Evolutionary conservation across 1,140 invertebrate genomes (phyloP), one percentile per base, ranked within the genome.

Genomic region (Drosophila tsacasi): DNA sequence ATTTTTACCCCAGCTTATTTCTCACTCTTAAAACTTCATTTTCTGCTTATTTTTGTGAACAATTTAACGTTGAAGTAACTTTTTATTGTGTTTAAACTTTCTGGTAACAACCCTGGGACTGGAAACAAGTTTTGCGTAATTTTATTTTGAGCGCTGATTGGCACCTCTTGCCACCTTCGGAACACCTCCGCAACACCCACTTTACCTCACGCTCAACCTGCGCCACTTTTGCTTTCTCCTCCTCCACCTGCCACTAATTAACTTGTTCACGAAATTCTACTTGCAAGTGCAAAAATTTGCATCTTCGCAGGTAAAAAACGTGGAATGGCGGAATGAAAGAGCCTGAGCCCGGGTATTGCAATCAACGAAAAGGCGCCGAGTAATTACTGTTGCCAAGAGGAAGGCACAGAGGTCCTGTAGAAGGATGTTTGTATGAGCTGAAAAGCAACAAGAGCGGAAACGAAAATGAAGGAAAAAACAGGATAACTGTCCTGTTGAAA

Each of bases 321-420:
- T 47, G 8, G 13, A 39, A 30, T 57, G 23, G 39, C 21, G 42
- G 15, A 30, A 35, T 19, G n/a, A 37, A 39, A 42, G 13, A 19
- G 27, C 27, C 32, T 9, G 15, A 40, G 35, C 17, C 32, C 52
- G 19, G 32, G 44, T 42, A 35, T 42, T 55, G 63, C 77, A 83
- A 84, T 83, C 76, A 83, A 72, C 61, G 55, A 50, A 82, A 66
- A 83, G 75, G 67, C 75, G 66, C 60, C 74, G 69, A 79, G 66
- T 87, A 86, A 83, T 86, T 86, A 79, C 59, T 35, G 55, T 50
- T 80, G 63, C 35, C 37, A 23, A 46, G 40, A 52, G 21, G 21
- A 42, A 59, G 59, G 21, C 25, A n/a, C 27, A 54, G 52, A 37
- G 30, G 52, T 55, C 19, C 32, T 42, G 30, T 5, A 39, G 32